Base-by-base conservation (phyloP, 2,888 invertebrate genomes). In the Latheticus oryzae region DNA sequence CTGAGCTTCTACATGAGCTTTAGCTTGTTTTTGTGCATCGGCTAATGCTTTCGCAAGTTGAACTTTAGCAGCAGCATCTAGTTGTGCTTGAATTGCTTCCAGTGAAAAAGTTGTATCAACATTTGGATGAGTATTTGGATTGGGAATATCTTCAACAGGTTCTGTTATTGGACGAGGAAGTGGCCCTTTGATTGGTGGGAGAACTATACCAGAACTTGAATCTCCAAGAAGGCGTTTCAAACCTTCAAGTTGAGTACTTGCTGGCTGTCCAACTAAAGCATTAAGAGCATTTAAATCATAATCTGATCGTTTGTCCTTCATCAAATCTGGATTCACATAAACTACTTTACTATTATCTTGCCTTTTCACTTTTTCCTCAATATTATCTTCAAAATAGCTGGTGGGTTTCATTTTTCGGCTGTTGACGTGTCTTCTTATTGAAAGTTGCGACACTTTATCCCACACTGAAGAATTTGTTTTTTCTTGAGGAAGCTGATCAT, bases 211-310 rank as follows among this genome's bases (percentile, higher is more conserved):
- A 75, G 24, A 80, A 58, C 33, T 71, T 73, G 37, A 56, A 55
- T 63, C 11, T 16, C 64, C 47, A 30, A 83, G 64, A 2, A 84
- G 66, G 52, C 80, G 78, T 30, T 81, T 79, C 1, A 84, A 71
- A 1, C 82, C 83, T 63, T 82, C 76, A 11, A 84, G 74, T 70
- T 84, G 83, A 50, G 79, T 77, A 3, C 76, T 75, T 0, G 83
- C 82, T 1, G 79, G 76, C 69, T 82, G 81, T 9, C 82, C 83
- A 17, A 84, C 71, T 3, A 84, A 67, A 0, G 80, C 74, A 28
- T 78, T 79, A 0, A 84, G 68, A n/a, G 80, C 80, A 26, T 79
- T 73, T 5, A 83, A 76, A 32, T 62, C 37, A 57, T 60, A 47
- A 42, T 64, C 28, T 1, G 48, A 42, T 8, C 32, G 12, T 7